Percentiles rank a stretch among this genome's conserved stretches.
Evolutionary conservation across 37 sponge, comb jelly and placozoan species (phyloP).

Genomic region (Oopsacas minuta): DNA sequence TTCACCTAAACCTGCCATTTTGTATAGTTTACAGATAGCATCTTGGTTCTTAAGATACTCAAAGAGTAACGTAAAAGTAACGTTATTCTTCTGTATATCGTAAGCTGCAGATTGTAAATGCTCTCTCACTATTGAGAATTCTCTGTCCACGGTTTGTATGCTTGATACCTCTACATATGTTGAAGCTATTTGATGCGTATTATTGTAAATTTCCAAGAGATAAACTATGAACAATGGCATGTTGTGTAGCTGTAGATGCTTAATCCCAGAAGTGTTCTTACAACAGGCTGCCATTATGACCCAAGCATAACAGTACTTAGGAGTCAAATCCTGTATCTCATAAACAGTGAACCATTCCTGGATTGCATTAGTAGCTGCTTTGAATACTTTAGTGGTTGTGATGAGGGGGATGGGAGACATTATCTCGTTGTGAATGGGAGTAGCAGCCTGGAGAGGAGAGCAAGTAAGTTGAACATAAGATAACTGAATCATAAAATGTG

Average conservation of each 20-base stretch:
- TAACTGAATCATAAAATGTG: neutral
- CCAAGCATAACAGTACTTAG: neutral
- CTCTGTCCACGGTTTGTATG: neutral
- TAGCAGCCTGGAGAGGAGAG: neutral
- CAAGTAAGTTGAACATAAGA: neutral
- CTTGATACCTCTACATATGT: neutral
- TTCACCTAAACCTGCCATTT: neutral
- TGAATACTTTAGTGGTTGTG: neutral
- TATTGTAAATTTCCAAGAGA: neutral
- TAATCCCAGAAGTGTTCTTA: conserved; percentile 7
- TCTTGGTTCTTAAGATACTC: neutral
- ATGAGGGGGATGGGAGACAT: neutral
- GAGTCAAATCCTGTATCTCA: neutral
- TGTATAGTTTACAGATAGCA: neutral
- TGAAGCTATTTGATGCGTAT: neutral
- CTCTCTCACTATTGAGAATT: neutral
- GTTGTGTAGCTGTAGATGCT: conserved; percentile 10
- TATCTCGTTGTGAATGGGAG: neutral
- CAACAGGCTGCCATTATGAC: neutral
- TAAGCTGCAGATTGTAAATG: neutral
- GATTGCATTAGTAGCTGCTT: neutral
- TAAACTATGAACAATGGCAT: neutral
- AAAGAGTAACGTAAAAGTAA: neutral
- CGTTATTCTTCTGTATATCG: conserved; percentile 17
- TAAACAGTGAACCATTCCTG: neutral